Conservation (phyloP, 2,888 invertebrate genomes). For the Pycnomerus fuliginosus region DNA sequence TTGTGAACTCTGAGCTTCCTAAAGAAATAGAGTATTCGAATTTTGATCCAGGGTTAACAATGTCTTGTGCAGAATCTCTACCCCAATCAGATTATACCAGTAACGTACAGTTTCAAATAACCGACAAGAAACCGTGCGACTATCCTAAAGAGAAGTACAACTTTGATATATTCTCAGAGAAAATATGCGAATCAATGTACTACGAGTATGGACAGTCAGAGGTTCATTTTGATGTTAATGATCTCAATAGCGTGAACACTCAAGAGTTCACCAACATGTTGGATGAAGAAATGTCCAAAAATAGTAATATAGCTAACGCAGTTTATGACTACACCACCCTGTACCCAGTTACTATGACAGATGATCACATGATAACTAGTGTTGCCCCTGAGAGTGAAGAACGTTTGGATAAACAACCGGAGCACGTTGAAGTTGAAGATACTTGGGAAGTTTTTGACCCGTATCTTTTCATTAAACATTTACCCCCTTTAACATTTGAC, state of each 20-base stretch:
- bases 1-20: constrained; percentile 35
- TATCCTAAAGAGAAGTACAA: no score
- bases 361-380: constrained; percentile 43
- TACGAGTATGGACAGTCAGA: constrained; percentile 49
- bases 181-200: constrained; percentile 50
- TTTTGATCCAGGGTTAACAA: constrained; percentile 40
- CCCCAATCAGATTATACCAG: constrained; percentile 32
- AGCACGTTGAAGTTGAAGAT: constrained; percentile 54
- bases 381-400: constrained; percentile 38
- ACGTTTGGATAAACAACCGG: constrained; percentile 46
- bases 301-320: constrained; percentile 37
- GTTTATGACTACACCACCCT: constrained; percentile 47
- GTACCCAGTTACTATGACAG: constrained; percentile 37
- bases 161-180: constrained; percentile 43
- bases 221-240: constrained; percentile 48
- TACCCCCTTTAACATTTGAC: constrained; percentile 78
- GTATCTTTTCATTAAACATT: constrained; percentile 87
- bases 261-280: constrained; percentile 56
- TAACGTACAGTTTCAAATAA: constrained; percentile 43
- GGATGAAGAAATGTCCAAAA: constrained; percentile 56
- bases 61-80: constrained; percentile 37
- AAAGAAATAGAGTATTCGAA: constrained; percentile 48
- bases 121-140: constrained; percentile 40
- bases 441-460: constrained; percentile 85
- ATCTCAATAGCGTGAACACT: constrained; percentile 49